Evolutionary conservation across 2,888 invertebrate species (phyloP), one percentile per base, ranked within the genome.

Genomic region (Rhimphoctona megacephalus): DNA sequence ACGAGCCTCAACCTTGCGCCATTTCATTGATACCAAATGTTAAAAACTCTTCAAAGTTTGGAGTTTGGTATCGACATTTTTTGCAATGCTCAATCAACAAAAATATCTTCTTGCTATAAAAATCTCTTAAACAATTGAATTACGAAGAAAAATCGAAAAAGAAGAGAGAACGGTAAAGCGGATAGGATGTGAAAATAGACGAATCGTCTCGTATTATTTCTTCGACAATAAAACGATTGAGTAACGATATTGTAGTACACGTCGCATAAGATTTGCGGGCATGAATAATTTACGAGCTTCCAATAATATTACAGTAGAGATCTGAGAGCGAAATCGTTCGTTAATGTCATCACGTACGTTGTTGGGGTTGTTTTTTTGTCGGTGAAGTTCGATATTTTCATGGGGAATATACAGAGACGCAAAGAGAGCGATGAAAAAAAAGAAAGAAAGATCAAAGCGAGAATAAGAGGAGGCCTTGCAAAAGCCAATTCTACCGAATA

Each of bases 321-420:
- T 76, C 82, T 25, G 76, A 84, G 87, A 85, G 81, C 86, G 86
- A 88, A 90, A 90, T 91, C 88, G 90, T 88, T 88, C 87, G 88
- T 90, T 89, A 87, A 91, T 91, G 88, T 87, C 90, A 87, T 91
- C 91, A 91, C 91, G 91, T 91, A 91, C 87, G 85, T 83, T 85
- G 89, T 64, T 85, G 46, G 25, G 79, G 30, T 33, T 64, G 19
- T 30, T 72, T 72, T 70, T 30, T 73, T 33, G 72, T 77, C 76
- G 25, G 43, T 73, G 43, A 49, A 33, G n/a, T 57, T 70, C 67
- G 72, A 81, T 84, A 79, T 88, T 80, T 81, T 11, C 69, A 79
- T 70, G 66, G 39, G 66, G 25, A 66, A 30, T 70, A 30, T 61
- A 61, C 30, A 17, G 36, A 64, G 67, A 52, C 64, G 64, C 66